Percentiles rank a stretch among this genome's conserved stretches.
Conservation (phyloP, 2,113 vertebrate genomes). For the Collichthys lucidus region DNA sequence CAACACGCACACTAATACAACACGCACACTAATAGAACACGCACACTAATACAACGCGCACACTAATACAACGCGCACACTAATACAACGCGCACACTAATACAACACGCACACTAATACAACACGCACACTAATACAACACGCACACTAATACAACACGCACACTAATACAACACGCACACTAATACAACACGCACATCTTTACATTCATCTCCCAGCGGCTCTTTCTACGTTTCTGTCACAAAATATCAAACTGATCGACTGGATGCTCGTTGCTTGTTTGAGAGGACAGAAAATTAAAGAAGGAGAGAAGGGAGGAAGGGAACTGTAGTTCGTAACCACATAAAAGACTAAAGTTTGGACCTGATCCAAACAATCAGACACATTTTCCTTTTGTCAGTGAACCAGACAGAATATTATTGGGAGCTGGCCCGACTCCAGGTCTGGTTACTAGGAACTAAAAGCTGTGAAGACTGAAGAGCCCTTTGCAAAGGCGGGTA, state of each 20-base stretch:
- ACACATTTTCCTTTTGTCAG: neutral
- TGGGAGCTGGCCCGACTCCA: neutral
- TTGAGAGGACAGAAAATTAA: neutral
- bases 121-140: neutral
- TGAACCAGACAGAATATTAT: neutral
- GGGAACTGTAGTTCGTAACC: neutral
- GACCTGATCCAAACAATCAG: neutral
- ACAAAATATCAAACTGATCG: constrained; percentile 11
- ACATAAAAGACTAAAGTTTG: neutral
- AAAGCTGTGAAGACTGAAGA: neutral
- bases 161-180: neutral
- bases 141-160: neutral
- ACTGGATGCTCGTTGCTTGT: neutral
- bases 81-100: neutral
- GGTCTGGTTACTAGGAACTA: neutral
- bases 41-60: neutral
- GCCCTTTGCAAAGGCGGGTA: neutral
- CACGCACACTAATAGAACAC: too few species aligned
- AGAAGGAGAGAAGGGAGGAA: neutral
- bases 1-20: constrained; percentile 15
- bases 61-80: neutral
- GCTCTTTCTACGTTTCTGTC: neutral
- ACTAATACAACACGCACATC: neutral
- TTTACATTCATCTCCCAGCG: neutral
- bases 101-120: neutral